Evolutionary conservation across 2,797 vertebrate species (phyloP), one percentile per base, ranked within the genome.

Genomic region (Cetoscarus ocellatus): DNA sequence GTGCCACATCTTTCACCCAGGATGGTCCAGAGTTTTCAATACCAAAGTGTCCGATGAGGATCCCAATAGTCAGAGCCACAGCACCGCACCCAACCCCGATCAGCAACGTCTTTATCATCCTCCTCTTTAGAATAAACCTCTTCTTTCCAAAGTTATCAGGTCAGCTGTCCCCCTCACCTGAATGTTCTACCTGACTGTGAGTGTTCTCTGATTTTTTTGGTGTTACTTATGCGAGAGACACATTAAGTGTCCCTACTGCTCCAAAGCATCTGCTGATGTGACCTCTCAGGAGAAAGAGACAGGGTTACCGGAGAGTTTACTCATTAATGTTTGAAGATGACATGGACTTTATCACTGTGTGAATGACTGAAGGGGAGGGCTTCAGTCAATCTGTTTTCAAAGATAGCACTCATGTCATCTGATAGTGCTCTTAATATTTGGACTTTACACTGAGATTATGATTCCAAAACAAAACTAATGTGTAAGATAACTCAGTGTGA

Each of bases 31-130:
- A 77, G 63, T 91, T 77, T 0, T 8, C 8, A 38, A 96, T 96
- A 5, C 91, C 96, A n/a, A 87, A 97, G 90, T 97, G 96, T 7
- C 96, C 96, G 10, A 98, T 79, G 8, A 97, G 90, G 83, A 98
- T 93, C 1, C 96, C 96, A 1, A 84, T 15, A 0, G 92, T 90
- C 35, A 97, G 61, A 7, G 91, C 14, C 0, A 57, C 87, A 0
- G 73, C 79, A 0, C 81, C 92, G 4, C 82, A 89, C 1, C 94
- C 0, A 27, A 67, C 34, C 1, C 73, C 86, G 12, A 93, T 77
- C 52, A 96, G 19, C 43, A 91, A 65, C 72, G 90, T 68, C 64
- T 82, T 93, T 68, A 95, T 85, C 90, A 93, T 94, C 35, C 17
- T 90, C 15, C 17, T 45, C 13, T 8, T 42, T 39, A n/a, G 18